Evolutionary conservation across 2,113 vertebrate species (phyloP).

Genomic region (Hymenochirus boettgeri): DNA sequence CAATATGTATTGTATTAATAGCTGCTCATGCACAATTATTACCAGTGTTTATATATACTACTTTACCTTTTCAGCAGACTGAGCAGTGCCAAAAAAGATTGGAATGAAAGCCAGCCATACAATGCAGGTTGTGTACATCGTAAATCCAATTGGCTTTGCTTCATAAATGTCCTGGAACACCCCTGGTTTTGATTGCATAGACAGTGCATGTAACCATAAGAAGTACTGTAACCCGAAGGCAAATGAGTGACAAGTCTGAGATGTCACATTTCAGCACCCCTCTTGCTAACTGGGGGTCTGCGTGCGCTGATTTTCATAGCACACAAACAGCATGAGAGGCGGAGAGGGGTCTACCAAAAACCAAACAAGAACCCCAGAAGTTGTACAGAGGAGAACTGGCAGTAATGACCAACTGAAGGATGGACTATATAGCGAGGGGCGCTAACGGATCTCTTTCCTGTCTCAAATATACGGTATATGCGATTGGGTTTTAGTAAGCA

Average conservation of each 20-base stretch:
- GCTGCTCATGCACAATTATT: no score
- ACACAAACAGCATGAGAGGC: slow-evolving; percentile 86
- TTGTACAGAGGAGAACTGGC: slow-evolving; percentile 94
- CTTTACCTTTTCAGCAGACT: slow-evolving; percentile 79
- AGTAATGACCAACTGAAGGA: slow-evolving; percentile 90
- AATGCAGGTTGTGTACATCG: slow-evolving; percentile 97
- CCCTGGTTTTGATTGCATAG: slow-evolving; percentile 92
- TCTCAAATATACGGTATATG: slow-evolving; percentile 96
- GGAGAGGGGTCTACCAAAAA: slow-evolving; percentile 91
- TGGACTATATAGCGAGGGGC: slow-evolving; percentile 88
- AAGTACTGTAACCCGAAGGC: slow-evolving; percentile 93
- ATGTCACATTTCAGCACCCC: slow-evolving; percentile 87
- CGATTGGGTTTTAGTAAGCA: slow-evolving; percentile 97
- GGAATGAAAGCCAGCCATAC: slow-evolving; percentile 97
- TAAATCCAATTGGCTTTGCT: slow-evolving; percentile 96
- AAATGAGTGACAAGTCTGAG: slow-evolving; percentile 94
- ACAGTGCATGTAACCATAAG: slow-evolving; percentile 97
- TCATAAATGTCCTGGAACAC: slow-evolving; percentile 93
- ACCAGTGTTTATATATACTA: no score
- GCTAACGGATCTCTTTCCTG: slow-evolving; percentile 90
- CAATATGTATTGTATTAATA: no score
- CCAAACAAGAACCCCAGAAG: slow-evolving; percentile 92
- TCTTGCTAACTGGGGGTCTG: slow-evolving; percentile 78
- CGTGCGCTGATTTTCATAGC: slow-evolving; percentile 93
- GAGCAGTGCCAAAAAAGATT: slow-evolving; percentile 94